A percentile compares a stretch with the other conserved stretches of the same genome.
Evolutionary conservation across 2,888 invertebrate species (phyloP).

Genomic region (Parochlus steinenii): DNA sequence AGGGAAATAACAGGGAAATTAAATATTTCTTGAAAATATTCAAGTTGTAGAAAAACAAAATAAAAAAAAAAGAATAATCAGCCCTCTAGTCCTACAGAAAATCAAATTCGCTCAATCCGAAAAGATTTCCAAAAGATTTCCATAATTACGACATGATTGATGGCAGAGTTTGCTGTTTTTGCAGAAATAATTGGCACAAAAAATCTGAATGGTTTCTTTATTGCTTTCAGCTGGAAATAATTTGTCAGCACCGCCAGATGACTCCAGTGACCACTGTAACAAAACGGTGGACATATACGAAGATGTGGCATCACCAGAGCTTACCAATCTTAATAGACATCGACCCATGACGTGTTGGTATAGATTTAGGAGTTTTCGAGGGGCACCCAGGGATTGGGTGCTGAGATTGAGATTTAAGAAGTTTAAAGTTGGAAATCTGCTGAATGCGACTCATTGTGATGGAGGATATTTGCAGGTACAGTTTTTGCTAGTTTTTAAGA

Average conservation of each 20-base stretch:
- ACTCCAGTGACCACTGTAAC: constrained; percentile 76
- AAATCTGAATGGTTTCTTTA: neutral
- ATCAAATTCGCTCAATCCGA: too few relatives aligned
- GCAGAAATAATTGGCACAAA: neutral
- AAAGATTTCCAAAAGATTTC: neutral
- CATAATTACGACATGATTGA: constrained; percentile 1
- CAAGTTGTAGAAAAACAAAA: too few relatives aligned
- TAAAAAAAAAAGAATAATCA: neutral
- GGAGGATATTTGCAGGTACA: constrained; percentile 77
- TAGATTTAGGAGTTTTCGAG: constrained; percentile 73
- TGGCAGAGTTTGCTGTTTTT: neutral
- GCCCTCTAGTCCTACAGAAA: neutral
- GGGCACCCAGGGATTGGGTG: constrained; percentile 80
- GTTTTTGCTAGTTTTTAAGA: constrained; percentile 14
- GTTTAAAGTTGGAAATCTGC: constrained; percentile 75
- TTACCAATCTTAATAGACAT: constrained; percentile 65
- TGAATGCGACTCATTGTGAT: constrained; percentile 76
- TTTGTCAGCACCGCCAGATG: constrained; percentile 32
- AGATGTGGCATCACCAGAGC: constrained; percentile 75
- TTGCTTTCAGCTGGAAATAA: constrained; percentile 10
- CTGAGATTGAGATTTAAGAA: constrained; percentile 78
- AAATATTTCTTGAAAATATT: too few relatives aligned
- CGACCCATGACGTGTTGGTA: constrained; percentile 80
- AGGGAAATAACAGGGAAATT: too few relatives aligned
- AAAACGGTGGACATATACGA: constrained; percentile 89